Base-by-base conservation (phyloP, 2,888 invertebrate genomes). In the Ochlodes sylvanus region DNA sequence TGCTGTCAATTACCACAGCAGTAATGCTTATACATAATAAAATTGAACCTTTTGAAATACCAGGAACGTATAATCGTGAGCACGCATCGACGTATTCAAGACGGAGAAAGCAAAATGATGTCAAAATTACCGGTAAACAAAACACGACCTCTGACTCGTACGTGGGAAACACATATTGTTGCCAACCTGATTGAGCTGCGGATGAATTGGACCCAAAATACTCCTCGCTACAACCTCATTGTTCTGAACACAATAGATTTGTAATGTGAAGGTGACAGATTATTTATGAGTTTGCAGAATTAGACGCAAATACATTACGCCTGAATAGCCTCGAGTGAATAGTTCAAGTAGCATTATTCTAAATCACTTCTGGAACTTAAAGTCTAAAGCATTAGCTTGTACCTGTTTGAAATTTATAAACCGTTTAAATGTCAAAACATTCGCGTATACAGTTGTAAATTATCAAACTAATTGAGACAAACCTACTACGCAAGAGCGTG, bases 261-360 rank as follows among this genome's bases (percentile, higher is more conserved):
- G 71, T 77, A 76, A 76, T 75, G 74, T 76, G 77, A 70, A 73
- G 70, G 72, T 75, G 75, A 76, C 77, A 73, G 72, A 73, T 76
- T 75, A 75, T 76, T 77, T 75, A 76, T 75, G 71, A 73, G 69
- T 67, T 75, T 76, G 72, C 76, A 74, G 73, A 76, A 76, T 76
- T 73, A 76, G 70, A 75, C 72, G 75, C 72, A 68, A 67, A 69
- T 72, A 69, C 69, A 75, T 75, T 75, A 75, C 58, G 64, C 65
- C 60, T 75, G 75, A 75, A 75, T 75, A 73, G 75, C 69, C 71
- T 74, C 72, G 60, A 58, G 47, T 76, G 72, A 75, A 76, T 74
- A 64, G 75, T 71, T 60, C 60, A 55, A 61, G 60, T 60, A 66
- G 66, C 54, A 67, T 67, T 67, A 67, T 67, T 67, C n/a, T n/a